Evolutionary conservation across 2,888 invertebrate species (phyloP).

Genomic region (Hydrotaea cyrtoneurina): DNA sequence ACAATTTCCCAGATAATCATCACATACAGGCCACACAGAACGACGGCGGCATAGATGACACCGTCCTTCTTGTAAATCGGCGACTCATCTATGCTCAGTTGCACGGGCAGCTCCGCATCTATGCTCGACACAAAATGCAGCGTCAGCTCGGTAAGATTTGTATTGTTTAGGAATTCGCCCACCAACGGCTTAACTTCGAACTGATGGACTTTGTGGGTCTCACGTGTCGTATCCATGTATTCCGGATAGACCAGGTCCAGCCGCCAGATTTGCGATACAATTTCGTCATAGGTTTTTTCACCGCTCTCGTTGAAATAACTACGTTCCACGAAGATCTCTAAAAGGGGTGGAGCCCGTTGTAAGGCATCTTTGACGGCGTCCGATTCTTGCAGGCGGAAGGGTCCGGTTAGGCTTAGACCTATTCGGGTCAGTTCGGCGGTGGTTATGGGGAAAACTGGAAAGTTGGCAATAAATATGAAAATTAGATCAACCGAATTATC

Average conservation of each 20-base stretch:
- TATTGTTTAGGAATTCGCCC: constrained; percentile 63
- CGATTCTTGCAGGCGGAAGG: constrained; percentile 83
- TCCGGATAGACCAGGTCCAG: constrained; percentile 78
- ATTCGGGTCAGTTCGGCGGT: constrained; percentile 81
- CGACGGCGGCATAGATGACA: constrained; percentile 86
- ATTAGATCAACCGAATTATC: too few relatives aligned
- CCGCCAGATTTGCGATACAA: constrained; percentile 74
- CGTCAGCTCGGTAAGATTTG: constrained; percentile 73
- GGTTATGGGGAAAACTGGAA: constrained; percentile 75
- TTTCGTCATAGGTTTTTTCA: constrained; percentile 71
- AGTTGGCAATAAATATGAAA: not conserved
- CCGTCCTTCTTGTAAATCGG: constrained; percentile 86
- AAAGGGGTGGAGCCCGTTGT: constrained; percentile 68
- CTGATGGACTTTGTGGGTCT: constrained; percentile 80
- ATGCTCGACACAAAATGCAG: constrained; percentile 76
- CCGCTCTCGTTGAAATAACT: constrained; percentile 73
- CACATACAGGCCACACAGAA: constrained; percentile 88
- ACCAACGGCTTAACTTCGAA: constrained; percentile 73
- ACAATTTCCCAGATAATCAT: constrained; percentile 89
- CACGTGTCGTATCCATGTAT: constrained; percentile 79
- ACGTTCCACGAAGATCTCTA: constrained; percentile 73
- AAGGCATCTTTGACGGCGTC: constrained; percentile 70
- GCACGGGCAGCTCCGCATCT: constrained; percentile 80
- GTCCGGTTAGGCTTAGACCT: constrained; percentile 83
- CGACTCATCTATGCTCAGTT: constrained; percentile 84